Conservation (phyloP, 2,888 invertebrate genomes). For the Dysmachus trigonus region DNA sequence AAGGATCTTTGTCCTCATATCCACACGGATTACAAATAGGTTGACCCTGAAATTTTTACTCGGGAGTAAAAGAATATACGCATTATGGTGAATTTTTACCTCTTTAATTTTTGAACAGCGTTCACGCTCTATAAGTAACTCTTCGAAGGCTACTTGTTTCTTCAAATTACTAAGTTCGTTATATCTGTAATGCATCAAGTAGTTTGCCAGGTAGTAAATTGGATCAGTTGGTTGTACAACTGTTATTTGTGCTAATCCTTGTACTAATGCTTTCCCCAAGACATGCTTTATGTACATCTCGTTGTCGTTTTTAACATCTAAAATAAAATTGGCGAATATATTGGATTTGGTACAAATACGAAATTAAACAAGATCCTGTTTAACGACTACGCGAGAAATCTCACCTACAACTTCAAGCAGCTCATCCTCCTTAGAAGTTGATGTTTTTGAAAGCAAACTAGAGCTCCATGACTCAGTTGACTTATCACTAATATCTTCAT, state of each 20-base stretch:
- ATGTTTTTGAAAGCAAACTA: not conserved
- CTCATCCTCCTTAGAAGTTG: not conserved
- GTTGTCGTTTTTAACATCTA: slow-evolving; percentile 31
- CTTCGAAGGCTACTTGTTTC: slow-evolving; percentile 46
- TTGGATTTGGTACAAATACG: not conserved
- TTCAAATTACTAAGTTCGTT: slow-evolving; percentile 42
- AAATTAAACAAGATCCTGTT: not conserved
- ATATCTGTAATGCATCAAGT: slow-evolving; percentile 49
- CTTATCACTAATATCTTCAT: not conserved
- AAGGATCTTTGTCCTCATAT: not conserved
- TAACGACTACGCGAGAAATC: not conserved
- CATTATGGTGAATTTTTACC: not conserved
- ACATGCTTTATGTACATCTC: slow-evolving; percentile 44
- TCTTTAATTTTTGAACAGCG: not conserved
- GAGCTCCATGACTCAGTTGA: not conserved
- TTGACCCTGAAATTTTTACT: not conserved
- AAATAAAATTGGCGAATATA: not conserved
- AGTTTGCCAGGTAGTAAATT: slow-evolving; percentile 51
- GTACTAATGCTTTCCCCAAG: slow-evolving; percentile 44
- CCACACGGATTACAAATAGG: not conserved
- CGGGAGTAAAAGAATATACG: not conserved
- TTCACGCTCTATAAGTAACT: slow-evolving; percentile 39
- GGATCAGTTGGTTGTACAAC: slow-evolving; percentile 50
- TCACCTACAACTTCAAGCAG: not conserved
- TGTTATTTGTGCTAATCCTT: slow-evolving; percentile 48